Conservation (phyloP, 2,113 vertebrate species). For the Smithornis capensis region DNA sequence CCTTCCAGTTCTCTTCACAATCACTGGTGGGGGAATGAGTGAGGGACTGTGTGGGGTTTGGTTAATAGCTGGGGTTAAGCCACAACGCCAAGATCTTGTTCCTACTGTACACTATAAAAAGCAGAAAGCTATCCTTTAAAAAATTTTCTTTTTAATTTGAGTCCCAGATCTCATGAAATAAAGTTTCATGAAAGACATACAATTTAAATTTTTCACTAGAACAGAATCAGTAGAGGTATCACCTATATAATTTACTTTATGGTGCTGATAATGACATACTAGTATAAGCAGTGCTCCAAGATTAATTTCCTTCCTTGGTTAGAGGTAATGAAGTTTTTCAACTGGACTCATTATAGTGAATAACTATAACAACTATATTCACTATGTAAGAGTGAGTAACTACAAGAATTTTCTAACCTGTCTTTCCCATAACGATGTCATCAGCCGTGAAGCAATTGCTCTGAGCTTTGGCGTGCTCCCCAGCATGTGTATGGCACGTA, state of each 20-base stretch:
- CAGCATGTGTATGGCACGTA: conserved; percentile 83
- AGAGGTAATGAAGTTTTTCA: neutral
- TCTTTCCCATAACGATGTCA: conserved; percentile 91
- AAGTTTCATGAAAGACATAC: neutral
- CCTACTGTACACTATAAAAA: neutral
- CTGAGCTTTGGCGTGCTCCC: conserved; percentile 81
- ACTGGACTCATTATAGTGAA: neutral
- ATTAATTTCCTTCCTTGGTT: neutral
- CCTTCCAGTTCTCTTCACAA: neutral
- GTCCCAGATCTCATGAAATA: neutral
- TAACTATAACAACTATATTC: neutral
- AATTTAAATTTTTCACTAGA: neutral
- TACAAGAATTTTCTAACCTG: conserved; percentile 78
- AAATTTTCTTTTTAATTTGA: neutral
- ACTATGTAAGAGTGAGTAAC: neutral
- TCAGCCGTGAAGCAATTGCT: conserved; percentile 83
- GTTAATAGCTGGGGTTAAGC: neutral
- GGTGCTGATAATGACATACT: neutral
- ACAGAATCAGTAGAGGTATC: neutral
- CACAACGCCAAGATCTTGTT: neutral
- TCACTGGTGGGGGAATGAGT: neutral
- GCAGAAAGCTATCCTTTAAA: neutral
- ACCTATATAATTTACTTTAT: neutral
- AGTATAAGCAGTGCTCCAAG: neutral
- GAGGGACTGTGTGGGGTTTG: neutral